Conservation (phyloP, 1,140 invertebrate species). For the Aphidius ervi region DNA sequence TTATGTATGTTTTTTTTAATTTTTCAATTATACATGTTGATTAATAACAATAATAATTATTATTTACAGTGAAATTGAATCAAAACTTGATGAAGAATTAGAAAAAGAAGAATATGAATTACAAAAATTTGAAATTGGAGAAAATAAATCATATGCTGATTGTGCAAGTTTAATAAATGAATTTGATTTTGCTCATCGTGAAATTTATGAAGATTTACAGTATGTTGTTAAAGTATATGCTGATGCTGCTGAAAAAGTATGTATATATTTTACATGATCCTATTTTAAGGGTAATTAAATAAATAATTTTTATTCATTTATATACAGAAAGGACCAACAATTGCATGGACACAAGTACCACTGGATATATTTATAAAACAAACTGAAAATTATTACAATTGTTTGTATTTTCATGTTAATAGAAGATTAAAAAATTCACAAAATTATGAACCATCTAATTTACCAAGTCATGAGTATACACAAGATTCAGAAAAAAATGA, state of each 20-base stretch:
- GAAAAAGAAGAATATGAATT: conserved; percentile 34
- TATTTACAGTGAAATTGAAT: conserved; percentile 36
- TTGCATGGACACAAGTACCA: conserved; percentile 44
- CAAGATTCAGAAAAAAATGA: conserved; percentile 19
- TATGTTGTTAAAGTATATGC: conserved; percentile 36
- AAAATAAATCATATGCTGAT: conserved; percentile 34
- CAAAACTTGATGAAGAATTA: conserved; percentile 38
- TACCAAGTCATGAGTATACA: too few relatives aligned
- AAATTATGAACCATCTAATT: conserved; percentile 9
- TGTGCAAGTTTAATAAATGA: conserved; percentile 33
- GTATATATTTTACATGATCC: not conserved
- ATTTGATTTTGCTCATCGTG: conserved; percentile 34
- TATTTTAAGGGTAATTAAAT: conserved; percentile 2
- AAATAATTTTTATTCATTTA: conserved; percentile 18
- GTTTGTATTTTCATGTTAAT: conserved; percentile 38
- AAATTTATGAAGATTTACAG: conserved; percentile 36
- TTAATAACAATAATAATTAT: conserved; percentile 12
- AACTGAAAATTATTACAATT: conserved; percentile 41
- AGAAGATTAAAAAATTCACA: conserved; percentile 32
- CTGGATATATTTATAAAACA: conserved; percentile 42
- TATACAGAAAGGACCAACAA: conserved; percentile 35
- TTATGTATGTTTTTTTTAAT: conserved; percentile 35
- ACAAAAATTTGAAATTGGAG: conserved; percentile 35
- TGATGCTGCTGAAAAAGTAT: conserved; percentile 39
- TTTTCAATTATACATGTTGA: conserved; percentile 12